These are phyloP conservation scores for Luperina testacea DNA, from an alignment of 2,888 invertebrate species.

Conservation along the genomic window DNA sequence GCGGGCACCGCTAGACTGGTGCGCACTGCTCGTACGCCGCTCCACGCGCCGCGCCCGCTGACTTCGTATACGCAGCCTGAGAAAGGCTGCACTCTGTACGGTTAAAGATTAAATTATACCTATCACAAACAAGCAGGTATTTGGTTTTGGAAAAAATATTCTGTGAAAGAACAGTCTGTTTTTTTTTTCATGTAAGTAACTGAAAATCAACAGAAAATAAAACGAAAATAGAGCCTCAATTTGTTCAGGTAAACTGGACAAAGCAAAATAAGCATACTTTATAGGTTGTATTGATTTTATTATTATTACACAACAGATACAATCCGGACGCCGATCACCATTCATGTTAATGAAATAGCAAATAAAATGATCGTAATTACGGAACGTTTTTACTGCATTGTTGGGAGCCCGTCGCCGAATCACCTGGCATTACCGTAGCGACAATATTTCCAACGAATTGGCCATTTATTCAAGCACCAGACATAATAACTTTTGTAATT, in stretches of 20 bases:
- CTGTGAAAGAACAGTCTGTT: neutral
- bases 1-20: too few species aligned
- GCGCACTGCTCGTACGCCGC: too few species aligned
- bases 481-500: constrained; percentile 86
- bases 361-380: constrained; percentile 88
- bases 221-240: neutral
- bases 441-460: constrained; percentile 88
- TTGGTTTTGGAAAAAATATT: neutral
- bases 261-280: constrained; percentile 49
- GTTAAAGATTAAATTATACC: neutral
- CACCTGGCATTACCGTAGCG: constrained; percentile 87
- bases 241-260: neutral
- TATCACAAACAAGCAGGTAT: neutral
- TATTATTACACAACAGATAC: constrained; percentile 69
- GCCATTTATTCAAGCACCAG: constrained; percentile 85
- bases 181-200: neutral
- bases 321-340: constrained; percentile 82
- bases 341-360: constrained; percentile 87
- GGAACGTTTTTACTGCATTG: constrained; percentile 87
- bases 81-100: neutral
- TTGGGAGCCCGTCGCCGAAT: constrained; percentile 81
- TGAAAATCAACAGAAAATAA: constrained; percentile 7
- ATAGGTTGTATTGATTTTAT: constrained; percentile 70
- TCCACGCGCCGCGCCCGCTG: too few species aligned
- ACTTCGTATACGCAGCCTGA: neutral